Evolutionary conservation across 2,113 vertebrate species (phyloP), one percentile per base, ranked within the genome.

Genomic region (Catagonus wagneri): DNA sequence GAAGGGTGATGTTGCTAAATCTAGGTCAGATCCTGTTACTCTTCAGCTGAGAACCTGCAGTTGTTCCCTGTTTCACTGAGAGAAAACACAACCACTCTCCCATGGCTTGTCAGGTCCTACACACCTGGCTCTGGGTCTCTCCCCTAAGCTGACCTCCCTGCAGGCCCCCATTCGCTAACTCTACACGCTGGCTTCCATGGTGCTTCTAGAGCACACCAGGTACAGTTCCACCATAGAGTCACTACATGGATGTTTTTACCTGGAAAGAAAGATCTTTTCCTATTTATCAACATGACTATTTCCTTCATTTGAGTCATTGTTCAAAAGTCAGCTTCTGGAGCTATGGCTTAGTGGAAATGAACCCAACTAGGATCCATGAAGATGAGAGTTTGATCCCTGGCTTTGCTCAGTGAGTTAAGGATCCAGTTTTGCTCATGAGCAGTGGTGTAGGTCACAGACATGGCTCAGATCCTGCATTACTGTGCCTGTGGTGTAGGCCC

Each of bases 111-210:
- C 50, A 69, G 20, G 9, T 25, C 34, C 52, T 60, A 13, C 29
- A 9, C 27, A 60, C 36, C 12, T 22, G n/a, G 13, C 63, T 79
- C 25, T 15, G 3, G 32, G 10, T 79, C 74, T 83, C 61, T 44
- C 66, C 60, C 23, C 23, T 54, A 79, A 56, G n/a, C 25, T 36
- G 12, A 66, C 63, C 16, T 39, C 75, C n/a, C 54, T 36, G 12
- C 5, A 23, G 19, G 17, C 0, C 0, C 7, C 44, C 50, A 32
- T 22, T 68, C 71, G 16, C 12, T 78, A 32, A 56, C 17, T 66
- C 44, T 79, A 27, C 11, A 36, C 23, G 4, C 23, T 39, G 61
- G 50, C 52, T 34, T 32, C 50, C 4, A 7, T 39, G 6, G n/a
- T 39, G n/a, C 66, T 89, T 54, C 61, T 54, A 54, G 60, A 27